A percentile compares a stretch with the other conserved stretches of the same genome.
Evolutionary conservation across 2,113 vertebrate genomes (phyloP).

Genomic region (Gila orcuttii): DNA sequence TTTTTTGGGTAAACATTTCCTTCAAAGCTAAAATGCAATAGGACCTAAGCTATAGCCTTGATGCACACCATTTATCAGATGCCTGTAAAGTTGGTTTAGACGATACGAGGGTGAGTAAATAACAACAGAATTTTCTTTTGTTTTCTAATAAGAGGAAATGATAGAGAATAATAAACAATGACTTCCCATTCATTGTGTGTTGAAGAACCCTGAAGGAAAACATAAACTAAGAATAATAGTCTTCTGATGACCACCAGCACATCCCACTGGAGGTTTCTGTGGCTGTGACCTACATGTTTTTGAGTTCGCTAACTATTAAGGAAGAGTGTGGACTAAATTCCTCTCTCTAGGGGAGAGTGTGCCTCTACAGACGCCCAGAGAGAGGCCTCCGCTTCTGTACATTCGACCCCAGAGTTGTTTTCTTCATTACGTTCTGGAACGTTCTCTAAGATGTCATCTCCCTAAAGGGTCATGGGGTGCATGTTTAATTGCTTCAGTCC

Average conservation of each 20-base stretch:
- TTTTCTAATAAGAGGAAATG: not conserved
- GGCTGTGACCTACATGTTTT: not conserved
- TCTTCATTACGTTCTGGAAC: slow-evolving; percentile 1
- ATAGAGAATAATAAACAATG: not conserved
- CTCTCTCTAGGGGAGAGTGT: slow-evolving; percentile 22
- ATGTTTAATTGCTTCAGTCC: slow-evolving; percentile 27
- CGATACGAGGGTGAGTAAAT: not conserved
- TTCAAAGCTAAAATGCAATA: not conserved
- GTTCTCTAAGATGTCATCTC: slow-evolving; percentile 38
- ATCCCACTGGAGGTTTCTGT: not conserved
- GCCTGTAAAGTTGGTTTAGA: no score
- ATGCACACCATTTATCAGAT: not conserved
- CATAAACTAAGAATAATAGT: not conserved
- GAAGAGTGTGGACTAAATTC: slow-evolving; percentile 17
- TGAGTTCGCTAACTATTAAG: slow-evolving; percentile 9
- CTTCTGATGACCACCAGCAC: not conserved
- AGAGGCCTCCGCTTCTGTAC: not conserved
- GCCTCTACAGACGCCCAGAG: slow-evolving; percentile 15
- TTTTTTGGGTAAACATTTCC: not conserved
- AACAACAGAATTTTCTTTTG: not conserved
- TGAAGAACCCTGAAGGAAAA: not conserved
- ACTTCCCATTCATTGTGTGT: not conserved
- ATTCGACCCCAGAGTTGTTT: slow-evolving; percentile 5
- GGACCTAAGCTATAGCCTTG: not conserved
- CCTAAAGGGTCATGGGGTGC: slow-evolving; percentile 12